These are phyloP conservation scores for Heteromyza rotundicornis DNA, from an alignment of 2,888 invertebrate species.

Conservation along the genomic window DNA sequence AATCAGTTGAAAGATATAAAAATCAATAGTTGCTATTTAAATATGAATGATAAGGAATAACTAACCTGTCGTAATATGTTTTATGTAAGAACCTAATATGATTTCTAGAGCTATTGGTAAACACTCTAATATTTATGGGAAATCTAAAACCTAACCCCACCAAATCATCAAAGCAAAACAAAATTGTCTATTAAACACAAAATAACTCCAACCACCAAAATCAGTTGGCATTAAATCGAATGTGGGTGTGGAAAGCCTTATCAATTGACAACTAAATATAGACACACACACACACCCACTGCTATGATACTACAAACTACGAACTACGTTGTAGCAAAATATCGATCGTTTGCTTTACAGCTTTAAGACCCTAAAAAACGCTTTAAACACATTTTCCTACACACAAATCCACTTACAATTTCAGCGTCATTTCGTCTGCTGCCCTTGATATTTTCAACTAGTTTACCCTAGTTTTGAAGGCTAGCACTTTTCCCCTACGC, in stretches of 20 bases:
- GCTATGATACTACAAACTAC: too few species aligned
- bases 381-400: slow-evolving; percentile 8
- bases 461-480: slow-evolving; percentile 25
- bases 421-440: slow-evolving; percentile 31
- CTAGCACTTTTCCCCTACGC: not conserved
- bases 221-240: not conserved
- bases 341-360: not conserved
- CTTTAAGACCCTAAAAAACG: slow-evolving; percentile 5
- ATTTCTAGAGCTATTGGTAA: too few species aligned
- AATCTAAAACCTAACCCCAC: too few species aligned
- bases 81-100: too few species aligned
- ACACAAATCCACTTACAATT: slow-evolving; percentile 14
- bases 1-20: too few species aligned
- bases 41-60: too few species aligned
- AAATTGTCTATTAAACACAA: not conserved
- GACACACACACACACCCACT: too few species aligned
- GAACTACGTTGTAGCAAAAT: too few species aligned
- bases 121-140: too few species aligned
- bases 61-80: slow-evolving; percentile 1
- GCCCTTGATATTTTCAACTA: slow-evolving; percentile 33
- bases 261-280: too few species aligned
- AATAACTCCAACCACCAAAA: not conserved
- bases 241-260: not conserved
- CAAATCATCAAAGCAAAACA: not conserved
- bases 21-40: too few species aligned